A percentile compares a stretch with the other conserved stretches of the same genome.
Conservation (phyloP, 2,797 vertebrate genomes). For the Acipenser transmontanus region DNA sequence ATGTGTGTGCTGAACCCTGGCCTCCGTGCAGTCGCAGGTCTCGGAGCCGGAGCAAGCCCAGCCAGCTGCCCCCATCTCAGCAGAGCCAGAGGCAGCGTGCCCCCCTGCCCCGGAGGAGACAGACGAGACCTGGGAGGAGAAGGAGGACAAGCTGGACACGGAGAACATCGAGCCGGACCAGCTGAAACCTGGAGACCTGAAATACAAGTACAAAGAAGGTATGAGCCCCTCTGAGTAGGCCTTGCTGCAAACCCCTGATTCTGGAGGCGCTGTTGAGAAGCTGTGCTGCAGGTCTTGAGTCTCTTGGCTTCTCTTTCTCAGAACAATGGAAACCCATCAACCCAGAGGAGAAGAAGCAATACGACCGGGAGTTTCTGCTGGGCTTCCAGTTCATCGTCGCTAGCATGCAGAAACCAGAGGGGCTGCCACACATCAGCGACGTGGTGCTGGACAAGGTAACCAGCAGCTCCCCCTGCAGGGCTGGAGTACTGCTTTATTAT, state of each 20-base stretch:
- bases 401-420: conserved; percentile 92
- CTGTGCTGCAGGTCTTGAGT: no score
- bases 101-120: conserved; percentile 62
- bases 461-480: conserved; percentile 13
- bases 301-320: conserved; percentile 27
- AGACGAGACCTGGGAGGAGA: conserved; percentile 91
- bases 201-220: conserved; percentile 94
- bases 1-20: no score
- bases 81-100: conserved; percentile 42
- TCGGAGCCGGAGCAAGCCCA: conserved; percentile 63
- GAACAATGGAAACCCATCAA: conserved; percentile 92
- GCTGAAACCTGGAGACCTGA: conserved; percentile 55
- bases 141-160: conserved; percentile 83
- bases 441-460: conserved; percentile 91
- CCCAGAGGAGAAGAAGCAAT: conserved; percentile 90
- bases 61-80: conserved; percentile 39
- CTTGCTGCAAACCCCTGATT: no score
- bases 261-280: no score
- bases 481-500: background rate
- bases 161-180: conserved; percentile 77
- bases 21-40: conserved; percentile 33
- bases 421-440: conserved; percentile 88
- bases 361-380: conserved; percentile 87
- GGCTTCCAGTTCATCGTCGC: conserved; percentile 89
- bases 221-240: conserved; percentile 7